phyloP scores from a whole-genome alignment of 2,797 vertebrate genomes.

The Florisuga fusca region DNA sequence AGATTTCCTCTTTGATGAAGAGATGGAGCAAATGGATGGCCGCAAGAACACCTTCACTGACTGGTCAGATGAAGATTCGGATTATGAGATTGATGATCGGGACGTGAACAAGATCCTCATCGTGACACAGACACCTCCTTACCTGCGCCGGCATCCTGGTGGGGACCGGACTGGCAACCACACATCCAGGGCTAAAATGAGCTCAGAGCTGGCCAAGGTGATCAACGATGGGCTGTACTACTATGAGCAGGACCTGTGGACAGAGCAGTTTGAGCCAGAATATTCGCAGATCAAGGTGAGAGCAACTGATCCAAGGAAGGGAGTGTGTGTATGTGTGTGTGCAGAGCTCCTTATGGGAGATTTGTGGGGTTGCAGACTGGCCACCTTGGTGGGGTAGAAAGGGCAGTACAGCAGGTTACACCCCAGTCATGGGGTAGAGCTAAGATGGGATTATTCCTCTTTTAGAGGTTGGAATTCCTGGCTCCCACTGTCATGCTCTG shows the following conservation, averaged over 20 bases:
- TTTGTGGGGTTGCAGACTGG: accelerated
- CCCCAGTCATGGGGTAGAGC: not conserved
- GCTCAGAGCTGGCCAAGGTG: conserved; percentile 92
- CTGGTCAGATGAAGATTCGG: conserved; percentile 96
- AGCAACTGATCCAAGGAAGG: not conserved
- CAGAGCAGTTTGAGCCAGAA: conserved; percentile 94
- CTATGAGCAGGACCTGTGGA: conserved; percentile 98
- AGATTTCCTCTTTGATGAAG: conserved; percentile 98
- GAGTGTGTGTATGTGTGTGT: accelerated
- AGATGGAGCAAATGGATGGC: conserved; percentile 98
- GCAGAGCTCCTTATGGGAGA: not conserved
- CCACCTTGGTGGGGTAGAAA: not conserved
- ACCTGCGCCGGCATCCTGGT: conserved; percentile 94
- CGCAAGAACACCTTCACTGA: conserved; percentile 97
- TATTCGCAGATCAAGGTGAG: conserved; percentile 99
- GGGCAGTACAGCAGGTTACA: not conserved
- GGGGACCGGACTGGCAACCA: conserved; percentile 97
- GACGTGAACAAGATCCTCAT: conserved; percentile 99
- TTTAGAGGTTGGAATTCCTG: not conserved
- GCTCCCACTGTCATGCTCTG: not conserved
- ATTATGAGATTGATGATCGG: conserved; percentile 94
- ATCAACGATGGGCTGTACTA: conserved; percentile 99
- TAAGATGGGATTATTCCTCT: not conserved
- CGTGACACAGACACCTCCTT: conserved; percentile 96
- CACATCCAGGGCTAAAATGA: conserved; percentile 93